phyloP scores from a whole-genome alignment of 2,888 invertebrate species.

The Drosophila colorata region DNA sequence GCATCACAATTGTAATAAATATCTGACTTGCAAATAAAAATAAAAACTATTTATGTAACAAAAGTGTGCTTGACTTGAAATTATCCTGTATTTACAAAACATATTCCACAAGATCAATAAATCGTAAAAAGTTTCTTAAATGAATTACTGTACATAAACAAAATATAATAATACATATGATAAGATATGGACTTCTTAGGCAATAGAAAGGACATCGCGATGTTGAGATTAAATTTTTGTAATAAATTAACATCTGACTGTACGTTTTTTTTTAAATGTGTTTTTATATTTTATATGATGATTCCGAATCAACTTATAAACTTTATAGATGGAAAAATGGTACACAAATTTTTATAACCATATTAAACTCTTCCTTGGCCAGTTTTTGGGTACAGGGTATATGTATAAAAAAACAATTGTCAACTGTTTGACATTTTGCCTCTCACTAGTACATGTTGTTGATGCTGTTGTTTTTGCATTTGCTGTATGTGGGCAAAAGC shows the following conservation, averaged over 20 bases:
- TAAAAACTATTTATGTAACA: neutral
- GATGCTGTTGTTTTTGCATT: conserved; percentile 12
- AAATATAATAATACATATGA: no score
- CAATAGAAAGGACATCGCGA: no score
- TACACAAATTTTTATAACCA: neutral
- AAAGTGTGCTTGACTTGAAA: conserved; percentile 7
- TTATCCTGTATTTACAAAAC: neutral
- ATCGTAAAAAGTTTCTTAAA: no score
- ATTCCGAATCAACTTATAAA: no score
- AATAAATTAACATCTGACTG: no score
- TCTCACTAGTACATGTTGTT: conserved; percentile 7
- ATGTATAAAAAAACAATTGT: conserved; percentile 38
- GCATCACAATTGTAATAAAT: conserved; percentile 16
- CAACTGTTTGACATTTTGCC: conserved; percentile 47
- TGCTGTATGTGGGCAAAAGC: conserved; percentile 41
- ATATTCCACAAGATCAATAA: neutral
- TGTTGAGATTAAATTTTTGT: no score
- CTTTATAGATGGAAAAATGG: no score
- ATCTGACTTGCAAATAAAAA: conserved; percentile 15
- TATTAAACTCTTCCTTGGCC: neutral
- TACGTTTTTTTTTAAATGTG: no score
- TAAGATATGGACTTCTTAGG: no score
- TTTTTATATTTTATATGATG: no score
- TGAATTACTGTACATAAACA: no score
- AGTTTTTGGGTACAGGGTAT: conserved; percentile 7